Conservation (phyloP, 2,113 vertebrate genomes). For the Elgaria multicarinata region DNA sequence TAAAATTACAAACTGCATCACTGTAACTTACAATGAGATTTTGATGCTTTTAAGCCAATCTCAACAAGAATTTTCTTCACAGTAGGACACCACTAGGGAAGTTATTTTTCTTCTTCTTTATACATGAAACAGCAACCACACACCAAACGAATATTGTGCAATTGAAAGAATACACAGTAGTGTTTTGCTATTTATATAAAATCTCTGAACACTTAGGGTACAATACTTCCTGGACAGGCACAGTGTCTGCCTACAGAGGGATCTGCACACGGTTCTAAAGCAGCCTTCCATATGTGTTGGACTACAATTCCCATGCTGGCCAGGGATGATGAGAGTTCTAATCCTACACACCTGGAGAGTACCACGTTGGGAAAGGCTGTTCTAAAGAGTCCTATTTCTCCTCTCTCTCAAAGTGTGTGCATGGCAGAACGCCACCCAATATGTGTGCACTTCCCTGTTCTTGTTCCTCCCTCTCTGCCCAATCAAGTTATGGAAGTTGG, state of each 20-base stretch:
- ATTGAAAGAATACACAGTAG: constrained; percentile 78
- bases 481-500: not conserved
- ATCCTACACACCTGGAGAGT: not conserved
- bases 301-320: not conserved
- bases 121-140: constrained; percentile 81
- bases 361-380: not conserved
- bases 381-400: not conserved
- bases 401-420: not conserved
- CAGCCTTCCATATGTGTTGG: not conserved
- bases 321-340: too few relatives aligned
- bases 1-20: constrained; percentile 83
- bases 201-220: constrained; percentile 57
- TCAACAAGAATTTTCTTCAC: constrained; percentile 79
- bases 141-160: constrained; percentile 81
- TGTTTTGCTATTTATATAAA: constrained; percentile 77
- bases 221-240: not conserved
- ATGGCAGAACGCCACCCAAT: not conserved
- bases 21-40: constrained; percentile 71
- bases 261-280: not conserved
- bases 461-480: not conserved
- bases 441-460: not conserved
- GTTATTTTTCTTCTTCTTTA: constrained; percentile 59
- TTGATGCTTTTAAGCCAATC: constrained; percentile 70
- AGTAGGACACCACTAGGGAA: constrained; percentile 79
- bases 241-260: not conserved